Evolutionary conservation across 2,797 vertebrate genomes (phyloP), one percentile per base, ranked within the genome.

Genomic region (Pelodytes ibericus): DNA sequence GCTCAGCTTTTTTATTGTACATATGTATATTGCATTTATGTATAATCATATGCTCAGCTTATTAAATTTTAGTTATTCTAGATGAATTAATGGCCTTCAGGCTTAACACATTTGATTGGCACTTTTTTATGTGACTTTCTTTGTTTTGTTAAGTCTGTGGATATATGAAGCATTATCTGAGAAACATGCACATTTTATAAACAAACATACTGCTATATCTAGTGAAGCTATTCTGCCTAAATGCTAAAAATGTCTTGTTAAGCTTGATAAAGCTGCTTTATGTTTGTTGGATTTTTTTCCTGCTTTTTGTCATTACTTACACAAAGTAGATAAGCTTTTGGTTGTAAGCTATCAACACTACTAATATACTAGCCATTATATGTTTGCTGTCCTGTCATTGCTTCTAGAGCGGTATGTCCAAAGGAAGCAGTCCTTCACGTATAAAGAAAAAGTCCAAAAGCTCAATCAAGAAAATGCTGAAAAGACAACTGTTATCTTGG

Each of bases 391-490:
- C 81, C 49, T 83, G 30, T 85, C 58, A 29, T 81, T 80, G 11
- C 60, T 86, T 81, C 67, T 77, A 97, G 94, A 94, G 58, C 51
- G 65, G 13, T 27, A 84, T 69, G 74, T 82, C 51, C 84, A 90
- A 67, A 93, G 89, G 80, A 93, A 87, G 58, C 91, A 93, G 47
- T 84, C 80, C 4, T 88, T 80, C 65, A 90, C 88, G 62, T 89
- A 84, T 59, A 83, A 92, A 80, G 89, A 91, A 82, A 84, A 85
- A 36, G 79, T 96, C 69, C 87, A 93, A 69, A 89, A 94, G 57
- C 91, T 94, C 82, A 95, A 95, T 88, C 83, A 90, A 83, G 92
- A 96, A 89, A 96, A 96, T 87, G 25, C 70, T 0, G 81, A 88
- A 81, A 88, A 81, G 74, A 84, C 86, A 80, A 84, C 41, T 20